A percentile compares a stretch with the other conserved stretches of the same genome.
Evolutionary conservation across 1,140 invertebrate genomes (phyloP).

Genomic region (Myzus persicae): DNA sequence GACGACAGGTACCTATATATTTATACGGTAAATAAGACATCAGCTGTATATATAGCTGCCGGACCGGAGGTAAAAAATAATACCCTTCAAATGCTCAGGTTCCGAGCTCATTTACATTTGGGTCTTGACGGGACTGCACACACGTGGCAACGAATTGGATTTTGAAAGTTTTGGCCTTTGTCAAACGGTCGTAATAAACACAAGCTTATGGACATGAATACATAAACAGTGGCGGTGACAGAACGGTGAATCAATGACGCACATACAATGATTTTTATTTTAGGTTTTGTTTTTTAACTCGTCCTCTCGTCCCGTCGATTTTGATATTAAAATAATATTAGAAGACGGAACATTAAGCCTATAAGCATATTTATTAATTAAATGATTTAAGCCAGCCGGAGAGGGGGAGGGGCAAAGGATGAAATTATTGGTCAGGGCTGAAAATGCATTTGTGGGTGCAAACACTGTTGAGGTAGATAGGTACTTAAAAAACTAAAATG

Average conservation of each 20-base stretch:
- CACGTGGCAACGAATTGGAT: constrained; percentile 23
- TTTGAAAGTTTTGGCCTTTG: constrained; percentile 46
- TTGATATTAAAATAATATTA: not conserved
- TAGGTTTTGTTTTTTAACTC: not conserved
- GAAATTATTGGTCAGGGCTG: too few species aligned
- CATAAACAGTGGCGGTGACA: not conserved
- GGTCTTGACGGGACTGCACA: not conserved
- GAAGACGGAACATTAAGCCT: not conserved
- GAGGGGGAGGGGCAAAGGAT: not conserved
- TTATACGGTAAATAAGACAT: constrained; percentile 18
- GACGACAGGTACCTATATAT: not conserved
- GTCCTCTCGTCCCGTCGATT: not conserved
- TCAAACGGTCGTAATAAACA: constrained; percentile 31
- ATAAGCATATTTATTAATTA: not conserved
- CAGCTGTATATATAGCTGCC: not conserved
- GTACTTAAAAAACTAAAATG: too few species aligned
- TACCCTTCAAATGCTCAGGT: not conserved
- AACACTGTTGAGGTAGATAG: too few species aligned
- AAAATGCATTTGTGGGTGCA: not conserved
- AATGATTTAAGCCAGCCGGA: not conserved
- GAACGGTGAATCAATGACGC: not conserved
- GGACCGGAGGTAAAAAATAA: not conserved
- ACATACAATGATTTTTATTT: not conserved
- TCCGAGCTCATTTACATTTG: not conserved
- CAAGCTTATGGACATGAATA: constrained; percentile 36